Base-by-base conservation (phyloP, 2,113 vertebrate genomes). In the Laticauda laticaudata region DNA sequence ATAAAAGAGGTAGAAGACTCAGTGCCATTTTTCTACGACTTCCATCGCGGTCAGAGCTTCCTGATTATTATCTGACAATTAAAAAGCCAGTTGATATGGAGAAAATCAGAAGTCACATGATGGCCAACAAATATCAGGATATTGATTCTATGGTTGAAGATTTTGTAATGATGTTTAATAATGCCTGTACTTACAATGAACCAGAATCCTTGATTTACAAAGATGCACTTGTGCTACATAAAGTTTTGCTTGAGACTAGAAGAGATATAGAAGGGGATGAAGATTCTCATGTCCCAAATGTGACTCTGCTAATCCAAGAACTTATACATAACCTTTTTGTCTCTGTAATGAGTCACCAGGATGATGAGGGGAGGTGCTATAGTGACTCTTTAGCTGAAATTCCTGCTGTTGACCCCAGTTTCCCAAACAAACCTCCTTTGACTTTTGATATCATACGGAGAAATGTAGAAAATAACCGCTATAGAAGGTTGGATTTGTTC, bases 111-210 rank as follows among this genome's bases (percentile, higher is more conserved):
- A 99, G 98, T 94, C 99, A 99, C 96, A 99, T 99, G 98, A 98
- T 99, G 98, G 98, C 99, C 81, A 99, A 99, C 93, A 99, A 99
- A 92, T 99, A 99, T 97, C 99, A 99, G 97, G 99, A 99, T 90
- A 98, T 99, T 23, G 99, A 99, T 90, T 99, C 99, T 11, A 98
- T 99, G 97, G 99, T 99, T 89, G 99, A 99, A 93, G 99, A 99
- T 97, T 98, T 99, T 26, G 99, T 99, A 92, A 98, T 99, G 96
- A 99, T 99, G 99, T 99, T 99, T 97, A 99, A 99, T 96, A 99
- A 99, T 0, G 99, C 99, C 5, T 99, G 99, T 94, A 99, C 99
- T 0, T 99, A 99, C 94, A 99, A 99, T 0, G 99, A 99, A 94
- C 99, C 99, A 0, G 99, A 99, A 94, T 99, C 99, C 69, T 97